Evolutionary conservation across 2,888 invertebrate species (phyloP), one percentile per base, ranked within the genome.

Genomic region (Caenorhabditis sulstoni): DNA sequence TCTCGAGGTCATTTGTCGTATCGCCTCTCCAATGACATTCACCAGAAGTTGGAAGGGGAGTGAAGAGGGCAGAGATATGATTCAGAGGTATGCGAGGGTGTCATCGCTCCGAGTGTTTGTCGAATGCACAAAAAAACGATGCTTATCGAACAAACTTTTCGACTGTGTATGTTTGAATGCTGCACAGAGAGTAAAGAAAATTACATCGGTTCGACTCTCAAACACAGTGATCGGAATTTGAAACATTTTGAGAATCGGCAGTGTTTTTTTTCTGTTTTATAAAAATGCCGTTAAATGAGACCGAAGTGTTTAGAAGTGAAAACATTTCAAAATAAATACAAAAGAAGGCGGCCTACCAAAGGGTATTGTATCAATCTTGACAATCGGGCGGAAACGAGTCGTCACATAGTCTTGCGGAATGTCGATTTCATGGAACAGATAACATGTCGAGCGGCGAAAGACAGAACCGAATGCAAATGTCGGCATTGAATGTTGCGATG

Each of bases 1-100:
- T 75, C 75, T 75, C 62, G 61, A 67, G 67, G 67, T 75, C 75
- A 75, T 75, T 75, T 75, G 67, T 66, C 67, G 75, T 61, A 39
- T 75, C 55, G 53, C 59, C 44, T 66, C 61, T 71, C 71, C 55
- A 49, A 64, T 71, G 62, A 62, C 62, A 62, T 55, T 57, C 53
- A 41, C 49, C 62, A 64, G 55, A 57, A 55, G 62, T 68, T 58
- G 52, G 53, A 70, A 70, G 45, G 37, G 3, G 16, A 61, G 35
- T 35, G 55, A 14, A 35, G 37, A 39, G 47, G 47, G 57, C 55
- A 64, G 44, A 73, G 73, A 73, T 73, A 73, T 73, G 73, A 73
- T 64, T 73, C 73, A 73, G 35, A 55, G 57, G 39, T 71, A 39
- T 64, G 71, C 53, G 73, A 64, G 73, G 64, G 73, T 73, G 73